Evolutionary conservation across 2,113 vertebrate genomes (phyloP).

Genomic region (Cyanistes caeruleus): DNA sequence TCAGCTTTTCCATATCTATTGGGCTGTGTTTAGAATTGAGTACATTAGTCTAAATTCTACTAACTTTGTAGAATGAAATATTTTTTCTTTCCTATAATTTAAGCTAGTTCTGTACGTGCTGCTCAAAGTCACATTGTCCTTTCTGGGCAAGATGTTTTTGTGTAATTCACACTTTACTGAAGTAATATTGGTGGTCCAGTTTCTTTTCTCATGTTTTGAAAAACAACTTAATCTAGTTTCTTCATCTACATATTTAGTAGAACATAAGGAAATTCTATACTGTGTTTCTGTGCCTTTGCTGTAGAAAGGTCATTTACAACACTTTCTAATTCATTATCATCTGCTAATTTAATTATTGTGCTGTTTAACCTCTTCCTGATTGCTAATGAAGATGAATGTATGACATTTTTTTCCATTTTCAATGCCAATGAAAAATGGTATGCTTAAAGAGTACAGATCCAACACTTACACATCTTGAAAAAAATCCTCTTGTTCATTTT

Average conservation of each 20-base stretch:
- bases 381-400: slow-evolving; percentile 45
- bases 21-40: not conserved
- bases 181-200: not conserved
- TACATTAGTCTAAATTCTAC: not conserved
- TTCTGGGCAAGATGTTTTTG: not conserved
- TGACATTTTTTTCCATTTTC: not conserved
- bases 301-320: not conserved
- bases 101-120: not conserved
- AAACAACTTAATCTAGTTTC: not conserved
- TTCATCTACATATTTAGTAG: not conserved
- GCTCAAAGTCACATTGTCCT: not conserved
- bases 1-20: not conserved
- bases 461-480: not conserved
- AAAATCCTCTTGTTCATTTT: not conserved
- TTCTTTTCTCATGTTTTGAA: not conserved
- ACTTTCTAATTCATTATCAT: slow-evolving; percentile 35
- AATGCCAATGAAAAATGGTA: not conserved
- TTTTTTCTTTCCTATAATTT: not conserved
- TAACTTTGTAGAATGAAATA: not conserved
- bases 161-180: not conserved
- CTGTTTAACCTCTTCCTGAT: slow-evolving; percentile 26
- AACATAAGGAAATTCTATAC: not conserved
- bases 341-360: slow-evolving; percentile 54
- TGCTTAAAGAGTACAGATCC: not conserved
- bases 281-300: not conserved